These are phyloP conservation scores for Neodiprion pinetum DNA, from an alignment of 1,140 invertebrate species.

Conservation along the genomic window DNA sequence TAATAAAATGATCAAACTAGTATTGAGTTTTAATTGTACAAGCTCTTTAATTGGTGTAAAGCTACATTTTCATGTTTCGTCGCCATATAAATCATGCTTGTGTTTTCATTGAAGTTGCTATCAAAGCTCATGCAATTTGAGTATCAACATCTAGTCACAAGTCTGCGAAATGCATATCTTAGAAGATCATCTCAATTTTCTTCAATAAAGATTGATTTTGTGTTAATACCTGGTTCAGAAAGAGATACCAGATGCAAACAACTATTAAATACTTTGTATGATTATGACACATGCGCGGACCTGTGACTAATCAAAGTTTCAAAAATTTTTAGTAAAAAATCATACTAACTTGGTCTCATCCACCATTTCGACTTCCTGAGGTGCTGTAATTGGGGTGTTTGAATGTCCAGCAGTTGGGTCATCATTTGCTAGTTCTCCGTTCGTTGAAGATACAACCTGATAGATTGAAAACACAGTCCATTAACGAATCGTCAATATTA, in stretches of 20 bases:
- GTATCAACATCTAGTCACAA: neutral
- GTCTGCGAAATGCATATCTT: neutral
- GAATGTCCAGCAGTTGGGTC: slow-evolving; percentile 96
- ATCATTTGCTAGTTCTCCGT: slow-evolving; percentile 93
- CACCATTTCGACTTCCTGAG: slow-evolving; percentile 90
- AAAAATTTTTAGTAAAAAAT: slow-evolving; percentile 32
- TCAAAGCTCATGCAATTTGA: neutral
- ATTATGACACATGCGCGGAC: neutral
- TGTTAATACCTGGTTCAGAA: too few relatives aligned
- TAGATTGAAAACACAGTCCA: slow-evolving; percentile 46
- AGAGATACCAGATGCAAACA: too few relatives aligned
- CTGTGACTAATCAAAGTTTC: slow-evolving; percentile 9
- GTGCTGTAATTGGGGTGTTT: slow-evolving; percentile 93
- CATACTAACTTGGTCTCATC: slow-evolving; percentile 91
- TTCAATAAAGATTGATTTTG: neutral
- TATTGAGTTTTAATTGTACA: too few relatives aligned
- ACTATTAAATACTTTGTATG: neutral
- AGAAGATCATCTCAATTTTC: neutral
- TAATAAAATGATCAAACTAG: too few relatives aligned
- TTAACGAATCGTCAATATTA: neutral
- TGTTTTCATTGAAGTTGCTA: neutral
- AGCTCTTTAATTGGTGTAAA: too few relatives aligned
- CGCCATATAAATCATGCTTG: too few relatives aligned
- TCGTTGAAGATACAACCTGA: slow-evolving; percentile 96
- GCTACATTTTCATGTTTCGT: too few relatives aligned